phyloP scores from a whole-genome alignment of 2,113 vertebrate species.

The Dipodomys merriami region DNA sequence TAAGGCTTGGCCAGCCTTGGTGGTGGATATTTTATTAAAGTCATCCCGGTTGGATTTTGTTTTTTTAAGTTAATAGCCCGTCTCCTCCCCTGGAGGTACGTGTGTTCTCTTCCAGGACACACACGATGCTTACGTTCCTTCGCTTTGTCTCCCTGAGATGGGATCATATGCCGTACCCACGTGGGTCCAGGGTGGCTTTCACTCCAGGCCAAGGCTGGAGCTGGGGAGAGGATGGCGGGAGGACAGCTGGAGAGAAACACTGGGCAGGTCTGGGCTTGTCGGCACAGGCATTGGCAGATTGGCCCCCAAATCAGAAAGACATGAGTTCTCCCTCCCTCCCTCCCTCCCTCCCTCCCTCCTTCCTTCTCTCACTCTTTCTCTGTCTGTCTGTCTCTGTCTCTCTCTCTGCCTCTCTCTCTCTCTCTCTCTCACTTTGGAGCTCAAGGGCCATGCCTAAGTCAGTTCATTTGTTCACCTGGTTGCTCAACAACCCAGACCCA shows the following conservation, averaged over 20 bases:
- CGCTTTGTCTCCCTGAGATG: not conserved
- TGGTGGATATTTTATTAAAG: conserved; percentile 48
- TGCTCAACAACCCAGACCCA: not conserved
- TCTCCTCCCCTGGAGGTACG: conserved; percentile 25
- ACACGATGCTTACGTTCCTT: not conserved
- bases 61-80: conserved; percentile 30
- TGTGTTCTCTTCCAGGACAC: not conserved
- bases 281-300: not conserved
- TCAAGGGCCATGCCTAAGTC: no score
- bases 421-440: no score
- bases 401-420: no score
- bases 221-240: not conserved
- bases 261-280: not conserved
- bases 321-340: no score
- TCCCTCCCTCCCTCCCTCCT: no score
- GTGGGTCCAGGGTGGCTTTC: not conserved
- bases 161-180: not conserved
- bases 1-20: conserved; percentile 21
- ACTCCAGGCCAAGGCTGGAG: not conserved
- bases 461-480: not conserved
- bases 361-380: no score
- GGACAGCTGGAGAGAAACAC: not conserved
- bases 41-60: not conserved
- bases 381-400: no score
- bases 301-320: not conserved